Evolutionary conservation across 2,888 invertebrate genomes (phyloP), one percentile per base, ranked within the genome.

Genomic region (Pammene fasciana): DNA sequence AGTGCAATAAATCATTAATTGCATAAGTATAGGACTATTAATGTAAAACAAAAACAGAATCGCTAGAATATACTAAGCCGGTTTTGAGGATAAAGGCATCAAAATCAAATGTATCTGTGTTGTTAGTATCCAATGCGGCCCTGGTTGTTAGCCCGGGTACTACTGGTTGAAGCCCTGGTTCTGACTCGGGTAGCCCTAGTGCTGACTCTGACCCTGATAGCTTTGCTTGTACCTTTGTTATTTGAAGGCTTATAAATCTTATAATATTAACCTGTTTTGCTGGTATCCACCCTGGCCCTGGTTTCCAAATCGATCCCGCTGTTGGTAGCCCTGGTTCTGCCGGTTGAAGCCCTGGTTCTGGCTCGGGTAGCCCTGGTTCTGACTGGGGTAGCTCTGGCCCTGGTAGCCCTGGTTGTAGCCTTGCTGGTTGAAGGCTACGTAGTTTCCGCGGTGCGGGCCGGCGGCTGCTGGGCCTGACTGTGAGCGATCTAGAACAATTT

Each of bases 401-500:
- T 75, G 72, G 64, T 71, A 66, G 46, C 64, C 56, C 46, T 73
- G 75, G 13, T 67, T 59, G 65, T 71, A 65, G 46, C 71, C 68
- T 43, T 67, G 70, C 56, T 76, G 76, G 64, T 78, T 72, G 64
- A 71, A 74, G 0, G 86, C 82, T 11, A 85, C 82, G 79, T 90
- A 92, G 38, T 89, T 89, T 48, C 87, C 79, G 11, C 90, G 86
- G 14, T 84, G 81, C 0, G 92, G 92, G 0, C 92, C 91, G 75
- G 75, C 89, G 0, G 61, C 90, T 74, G 75, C 88, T 0, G 62
- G 62, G 10, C 62, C 62, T 5, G 88, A 85, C 0, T 87, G 84
- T 11, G 89, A 87, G 0, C 88, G 89, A 78, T 83, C 92, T 92
- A 87, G 0, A 86, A 88, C 86, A 90, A 89, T 45, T 18, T 64